Conservation (phyloP, 2,797 vertebrate genomes). For the Etheostoma perlongum region DNA sequence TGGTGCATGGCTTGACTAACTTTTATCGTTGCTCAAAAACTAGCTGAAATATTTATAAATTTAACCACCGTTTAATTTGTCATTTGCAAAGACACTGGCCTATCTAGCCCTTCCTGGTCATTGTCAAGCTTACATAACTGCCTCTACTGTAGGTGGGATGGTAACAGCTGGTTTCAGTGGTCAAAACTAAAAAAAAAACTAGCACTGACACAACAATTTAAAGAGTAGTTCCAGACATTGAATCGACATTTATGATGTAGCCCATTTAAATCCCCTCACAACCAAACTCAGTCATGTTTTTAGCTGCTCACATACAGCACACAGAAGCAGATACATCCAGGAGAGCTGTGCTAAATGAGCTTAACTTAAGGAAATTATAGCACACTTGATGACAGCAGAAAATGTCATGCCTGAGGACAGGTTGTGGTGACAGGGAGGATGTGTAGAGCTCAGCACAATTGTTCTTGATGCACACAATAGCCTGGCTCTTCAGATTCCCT, state of each 20-base stretch:
- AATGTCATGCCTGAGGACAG: conserved; percentile 36
- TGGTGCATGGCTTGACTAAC: conserved; percentile 25
- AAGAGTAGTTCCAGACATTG: not conserved
- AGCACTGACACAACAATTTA: not conserved
- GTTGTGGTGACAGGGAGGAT: conserved; percentile 26
- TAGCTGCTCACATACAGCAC: not conserved
- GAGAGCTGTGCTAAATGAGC: conserved; percentile 20
- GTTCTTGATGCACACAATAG: not conserved
- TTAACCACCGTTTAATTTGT: too few relatives aligned
- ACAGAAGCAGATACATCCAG: not conserved
- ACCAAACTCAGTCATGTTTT: not conserved
- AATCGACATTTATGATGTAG: not conserved
- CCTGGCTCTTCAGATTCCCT: not conserved
- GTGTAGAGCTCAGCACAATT: conserved; percentile 22
- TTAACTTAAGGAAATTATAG: conserved; percentile 12
- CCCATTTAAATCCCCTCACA: not conserved
- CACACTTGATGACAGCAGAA: conserved; percentile 38
- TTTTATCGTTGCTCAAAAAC: conserved; percentile 25
- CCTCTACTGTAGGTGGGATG: conserved; percentile 32
- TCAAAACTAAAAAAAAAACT: not conserved
- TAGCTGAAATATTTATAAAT: not conserved
- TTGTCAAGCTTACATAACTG: conserved; percentile 17
- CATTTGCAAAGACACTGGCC: conserved; percentile 1
- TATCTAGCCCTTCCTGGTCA: not conserved
- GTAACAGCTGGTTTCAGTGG: conserved; percentile 3